Conservation (phyloP, 2,797 vertebrate species). For the Pseudochaenichthys georgianus region DNA sequence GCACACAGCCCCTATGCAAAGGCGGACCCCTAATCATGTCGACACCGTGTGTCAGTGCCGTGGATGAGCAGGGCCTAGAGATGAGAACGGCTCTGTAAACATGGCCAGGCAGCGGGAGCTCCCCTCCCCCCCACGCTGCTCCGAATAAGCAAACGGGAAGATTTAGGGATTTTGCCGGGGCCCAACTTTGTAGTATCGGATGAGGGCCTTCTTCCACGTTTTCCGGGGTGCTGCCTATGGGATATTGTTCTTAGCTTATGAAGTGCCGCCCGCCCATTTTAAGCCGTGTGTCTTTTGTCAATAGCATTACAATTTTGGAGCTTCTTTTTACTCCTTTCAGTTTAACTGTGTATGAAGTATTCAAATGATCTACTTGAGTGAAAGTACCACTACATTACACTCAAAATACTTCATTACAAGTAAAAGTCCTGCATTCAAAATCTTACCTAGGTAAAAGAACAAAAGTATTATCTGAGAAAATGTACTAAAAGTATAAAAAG, state of each 20-base stretch:
- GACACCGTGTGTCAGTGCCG: slow-evolving; percentile 77
- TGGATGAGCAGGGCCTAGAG: slow-evolving; percentile 82
- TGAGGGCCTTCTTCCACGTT: slow-evolving; percentile 71
- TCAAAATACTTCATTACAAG: too few relatives aligned
- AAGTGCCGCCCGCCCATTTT: slow-evolving; percentile 69
- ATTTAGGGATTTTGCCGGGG: slow-evolving; percentile 83
- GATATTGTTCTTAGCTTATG: slow-evolving; percentile 81
- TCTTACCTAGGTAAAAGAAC: too few relatives aligned
- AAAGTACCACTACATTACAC: too few relatives aligned
- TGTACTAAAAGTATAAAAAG: too few relatives aligned
- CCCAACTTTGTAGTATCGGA: slow-evolving; percentile 80
- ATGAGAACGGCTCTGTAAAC: slow-evolving; percentile 82
- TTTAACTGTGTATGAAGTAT: slow-evolving; percentile 48
- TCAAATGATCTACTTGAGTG: too few relatives aligned
- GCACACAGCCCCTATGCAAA: slow-evolving; percentile 70
- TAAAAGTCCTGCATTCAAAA: too few relatives aligned
- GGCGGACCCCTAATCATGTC: slow-evolving; percentile 81
- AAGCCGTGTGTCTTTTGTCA: slow-evolving; percentile 78
- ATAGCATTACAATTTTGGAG: slow-evolving; percentile 72
- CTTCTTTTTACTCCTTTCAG: slow-evolving; percentile 26
- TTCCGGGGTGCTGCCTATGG: slow-evolving; percentile 73
- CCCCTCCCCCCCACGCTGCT: slow-evolving; percentile 58
- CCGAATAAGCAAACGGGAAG: slow-evolving; percentile 79
- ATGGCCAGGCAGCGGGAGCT: slow-evolving; percentile 73
- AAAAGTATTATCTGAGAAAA: too few relatives aligned